These are phyloP conservation scores for Pachydiplax longipennis DNA, from an alignment of 2,888 invertebrate species.

Conservation along the genomic window DNA sequence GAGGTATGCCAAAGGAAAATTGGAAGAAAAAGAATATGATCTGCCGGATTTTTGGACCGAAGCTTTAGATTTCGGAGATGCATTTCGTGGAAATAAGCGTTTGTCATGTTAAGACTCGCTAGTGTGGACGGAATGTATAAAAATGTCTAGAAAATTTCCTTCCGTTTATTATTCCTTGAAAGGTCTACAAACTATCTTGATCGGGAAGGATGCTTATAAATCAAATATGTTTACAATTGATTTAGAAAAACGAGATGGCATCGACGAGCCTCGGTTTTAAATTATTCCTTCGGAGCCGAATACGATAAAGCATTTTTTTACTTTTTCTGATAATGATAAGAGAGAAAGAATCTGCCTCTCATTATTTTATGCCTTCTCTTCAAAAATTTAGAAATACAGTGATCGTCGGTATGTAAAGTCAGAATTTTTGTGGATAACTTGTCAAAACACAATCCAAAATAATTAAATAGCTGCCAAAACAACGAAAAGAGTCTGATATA, in stretches of 20 bases:
- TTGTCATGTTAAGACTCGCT: not conserved
- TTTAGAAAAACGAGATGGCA: not conserved
- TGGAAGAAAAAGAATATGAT: not conserved
- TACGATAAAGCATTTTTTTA: not conserved
- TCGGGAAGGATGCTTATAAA: not conserved
- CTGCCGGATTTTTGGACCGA: not conserved
- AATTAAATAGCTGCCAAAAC: too few relatives aligned
- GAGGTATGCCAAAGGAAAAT: not conserved
- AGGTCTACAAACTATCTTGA: not conserved
- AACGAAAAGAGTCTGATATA: too few relatives aligned
- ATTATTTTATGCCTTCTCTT: too few relatives aligned
- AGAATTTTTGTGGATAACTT: too few relatives aligned
- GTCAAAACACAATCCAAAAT: too few relatives aligned
- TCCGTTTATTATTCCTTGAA: not conserved
- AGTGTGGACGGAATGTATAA: not conserved
- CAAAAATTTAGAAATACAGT: too few relatives aligned
- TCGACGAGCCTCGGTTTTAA: not conserved
- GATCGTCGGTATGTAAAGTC: too few relatives aligned
- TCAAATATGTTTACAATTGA: not conserved
- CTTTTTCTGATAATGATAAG: not conserved
- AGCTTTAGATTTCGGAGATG: not conserved
- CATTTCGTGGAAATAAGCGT: not conserved
- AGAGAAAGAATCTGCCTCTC: too few relatives aligned
- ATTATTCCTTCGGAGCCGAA: not conserved
- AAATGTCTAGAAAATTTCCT: not conserved